These are phyloP conservation scores for Grapholita molesta DNA, from an alignment of 1,140 invertebrate species.

Conservation along the genomic window DNA sequence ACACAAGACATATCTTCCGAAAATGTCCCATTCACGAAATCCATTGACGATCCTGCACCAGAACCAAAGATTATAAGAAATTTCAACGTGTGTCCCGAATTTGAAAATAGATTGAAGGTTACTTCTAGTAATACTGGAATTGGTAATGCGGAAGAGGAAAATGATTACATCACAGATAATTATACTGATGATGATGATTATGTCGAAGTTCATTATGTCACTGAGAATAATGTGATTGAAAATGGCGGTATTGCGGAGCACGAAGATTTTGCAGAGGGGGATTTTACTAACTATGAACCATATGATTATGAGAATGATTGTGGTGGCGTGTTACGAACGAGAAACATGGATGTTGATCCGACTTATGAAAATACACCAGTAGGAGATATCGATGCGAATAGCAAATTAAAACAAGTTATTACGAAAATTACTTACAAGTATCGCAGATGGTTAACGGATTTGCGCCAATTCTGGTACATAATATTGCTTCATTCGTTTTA, in stretches of 20 bases:
- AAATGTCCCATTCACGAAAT: background rate
- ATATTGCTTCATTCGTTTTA: background rate
- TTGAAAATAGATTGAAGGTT: constrained; percentile 44
- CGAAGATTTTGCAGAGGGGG: constrained; percentile 28
- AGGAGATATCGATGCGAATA: background rate
- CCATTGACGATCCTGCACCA: background rate
- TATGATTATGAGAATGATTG: constrained; percentile 1
- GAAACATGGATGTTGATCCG: background rate
- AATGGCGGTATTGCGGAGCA: background rate
- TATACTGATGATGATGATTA: constrained; percentile 16
- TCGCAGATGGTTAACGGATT: background rate
- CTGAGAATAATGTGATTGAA: constrained; percentile 18
- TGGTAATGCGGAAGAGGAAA: constrained; percentile 15
- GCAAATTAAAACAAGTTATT: constrained; percentile 21
- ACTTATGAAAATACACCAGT: background rate
- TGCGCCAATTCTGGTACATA: constrained; percentile 43
- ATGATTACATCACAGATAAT: constrained; percentile 8
- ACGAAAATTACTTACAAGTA: constrained; percentile 26
- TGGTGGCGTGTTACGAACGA: background rate
- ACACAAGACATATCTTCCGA: background rate
- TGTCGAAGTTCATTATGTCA: constrained; percentile 19
- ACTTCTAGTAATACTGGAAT: constrained; percentile 14
- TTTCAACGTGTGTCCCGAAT: constrained; percentile 41
- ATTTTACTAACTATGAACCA: constrained; percentile 18
- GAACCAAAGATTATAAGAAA: constrained; percentile 48